These are phyloP conservation scores for cattle (Bos taurus) DNA, from an alignment of 2,113 vertebrate species.

Conservation along the genomic window DNA sequence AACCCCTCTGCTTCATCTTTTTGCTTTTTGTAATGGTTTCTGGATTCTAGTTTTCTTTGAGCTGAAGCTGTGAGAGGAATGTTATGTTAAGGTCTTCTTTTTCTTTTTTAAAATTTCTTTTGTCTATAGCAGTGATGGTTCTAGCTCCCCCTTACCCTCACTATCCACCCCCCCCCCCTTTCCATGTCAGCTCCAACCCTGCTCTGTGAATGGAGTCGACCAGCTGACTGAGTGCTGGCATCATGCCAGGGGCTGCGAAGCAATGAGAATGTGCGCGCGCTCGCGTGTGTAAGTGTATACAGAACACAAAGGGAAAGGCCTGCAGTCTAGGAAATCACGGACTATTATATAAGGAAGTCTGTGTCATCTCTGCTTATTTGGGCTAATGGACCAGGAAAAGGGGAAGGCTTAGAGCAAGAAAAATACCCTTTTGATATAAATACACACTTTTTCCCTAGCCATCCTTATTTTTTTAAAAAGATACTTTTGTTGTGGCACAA, in stretches of 20 bases:
- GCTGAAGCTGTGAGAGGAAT: neutral
- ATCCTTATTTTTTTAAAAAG: neutral
- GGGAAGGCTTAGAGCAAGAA: neutral
- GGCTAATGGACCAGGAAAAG: constrained; percentile 42
- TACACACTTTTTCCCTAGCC: neutral
- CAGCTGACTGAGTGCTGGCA: constrained; percentile 79
- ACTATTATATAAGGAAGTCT: constrained; percentile 78
- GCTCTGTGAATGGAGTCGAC: constrained; percentile 76
- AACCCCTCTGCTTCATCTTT: neutral
- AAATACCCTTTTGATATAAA: neutral
- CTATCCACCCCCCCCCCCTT: constrained; percentile 13
- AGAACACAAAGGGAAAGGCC: constrained; percentile 79
- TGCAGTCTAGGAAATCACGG: constrained; percentile 79
- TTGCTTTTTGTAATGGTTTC: constrained; percentile 21
- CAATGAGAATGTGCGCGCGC: constrained; percentile 69
- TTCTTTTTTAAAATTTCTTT: constrained; percentile 65
- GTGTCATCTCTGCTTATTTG: constrained; percentile 73
- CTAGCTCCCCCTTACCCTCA: constrained; percentile 45
- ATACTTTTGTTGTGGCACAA: neutral
- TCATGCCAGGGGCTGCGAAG: constrained; percentile 71
- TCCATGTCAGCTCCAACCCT: constrained; percentile 69
- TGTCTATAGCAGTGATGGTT: constrained; percentile 70
- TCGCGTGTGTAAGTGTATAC: constrained; percentile 64
- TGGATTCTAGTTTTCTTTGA: constrained; percentile 17
- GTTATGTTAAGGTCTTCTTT: constrained; percentile 23